These are phyloP conservation scores for Spizella passerina DNA, from an alignment of 2,797 vertebrate genomes.

Conservation along the genomic window DNA sequence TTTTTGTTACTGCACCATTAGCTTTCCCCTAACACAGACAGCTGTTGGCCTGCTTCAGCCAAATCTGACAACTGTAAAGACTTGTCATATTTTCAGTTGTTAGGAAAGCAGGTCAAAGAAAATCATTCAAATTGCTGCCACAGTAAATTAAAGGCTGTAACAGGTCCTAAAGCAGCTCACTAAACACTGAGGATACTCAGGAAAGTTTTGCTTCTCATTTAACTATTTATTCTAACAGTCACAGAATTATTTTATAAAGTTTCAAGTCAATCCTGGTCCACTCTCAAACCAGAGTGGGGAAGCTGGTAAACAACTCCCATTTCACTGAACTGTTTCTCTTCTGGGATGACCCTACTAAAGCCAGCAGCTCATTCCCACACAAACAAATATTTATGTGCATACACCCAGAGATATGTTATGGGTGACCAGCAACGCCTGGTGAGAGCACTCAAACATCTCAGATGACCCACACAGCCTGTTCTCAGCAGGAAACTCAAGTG, in stretches of 20 bases:
- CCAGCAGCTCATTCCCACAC: background rate
- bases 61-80: background rate
- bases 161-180: background rate
- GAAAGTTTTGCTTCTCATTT: background rate
- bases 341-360: background rate
- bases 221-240: background rate
- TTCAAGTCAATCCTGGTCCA: background rate
- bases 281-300: background rate
- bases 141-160: background rate
- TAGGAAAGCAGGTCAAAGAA: background rate
- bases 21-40: background rate
- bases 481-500: accelerated
- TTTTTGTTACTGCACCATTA: background rate
- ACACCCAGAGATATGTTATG: accelerated
- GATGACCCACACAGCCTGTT: background rate
- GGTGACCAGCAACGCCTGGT: background rate
- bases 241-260: background rate
- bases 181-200: background rate
- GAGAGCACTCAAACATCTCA: background rate
- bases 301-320: background rate
- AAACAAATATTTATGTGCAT: background rate
- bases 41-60: background rate
- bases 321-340: background rate
- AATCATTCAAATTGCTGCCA: background rate
- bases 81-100: background rate